These are phyloP conservation scores for Holacanthella duospinosa DNA, from an alignment of 2,888 invertebrate genomes.

Conservation along the genomic window DNA sequence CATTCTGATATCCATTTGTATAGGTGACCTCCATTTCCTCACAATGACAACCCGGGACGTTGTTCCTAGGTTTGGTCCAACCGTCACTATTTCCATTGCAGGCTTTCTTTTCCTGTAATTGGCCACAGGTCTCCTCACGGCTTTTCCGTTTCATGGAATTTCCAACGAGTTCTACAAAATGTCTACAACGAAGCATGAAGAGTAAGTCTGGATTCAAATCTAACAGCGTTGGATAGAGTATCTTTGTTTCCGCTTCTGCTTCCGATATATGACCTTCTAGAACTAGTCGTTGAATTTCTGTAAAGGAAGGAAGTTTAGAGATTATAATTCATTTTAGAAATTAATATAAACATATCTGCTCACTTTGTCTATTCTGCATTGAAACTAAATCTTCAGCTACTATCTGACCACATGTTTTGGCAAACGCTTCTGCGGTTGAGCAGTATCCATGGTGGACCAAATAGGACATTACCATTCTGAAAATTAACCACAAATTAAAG, in stretches of 20 bases:
- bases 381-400: constrained; percentile 86
- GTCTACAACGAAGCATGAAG: constrained; percentile 92
- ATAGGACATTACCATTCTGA: constrained; percentile 94
- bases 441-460: constrained; percentile 97
- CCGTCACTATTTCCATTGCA: neutral
- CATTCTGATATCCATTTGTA: constrained; percentile 53
- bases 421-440: constrained; percentile 90
- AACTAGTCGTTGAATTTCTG: constrained; percentile 87
- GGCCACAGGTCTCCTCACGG: neutral
- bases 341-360: constrained; percentile 40
- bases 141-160: constrained; percentile 32
- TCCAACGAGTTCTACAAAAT: constrained; percentile 94
- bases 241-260: constrained; percentile 80
- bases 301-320: constrained; percentile 36
- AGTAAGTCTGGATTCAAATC: constrained; percentile 81
- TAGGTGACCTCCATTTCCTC: constrained; percentile 37
- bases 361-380: constrained; percentile 93
- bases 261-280: constrained; percentile 88
- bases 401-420: constrained; percentile 75
- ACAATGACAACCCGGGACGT: constrained; percentile 24
- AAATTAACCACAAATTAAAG: no score
- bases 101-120: neutral
- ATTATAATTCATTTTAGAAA: constrained; percentile 5
- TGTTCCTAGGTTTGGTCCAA: no score
- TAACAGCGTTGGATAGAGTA: constrained; percentile 84